Conservation (phyloP, 2,113 vertebrate species). For the Boleophthalmus pectinirostris region DNA sequence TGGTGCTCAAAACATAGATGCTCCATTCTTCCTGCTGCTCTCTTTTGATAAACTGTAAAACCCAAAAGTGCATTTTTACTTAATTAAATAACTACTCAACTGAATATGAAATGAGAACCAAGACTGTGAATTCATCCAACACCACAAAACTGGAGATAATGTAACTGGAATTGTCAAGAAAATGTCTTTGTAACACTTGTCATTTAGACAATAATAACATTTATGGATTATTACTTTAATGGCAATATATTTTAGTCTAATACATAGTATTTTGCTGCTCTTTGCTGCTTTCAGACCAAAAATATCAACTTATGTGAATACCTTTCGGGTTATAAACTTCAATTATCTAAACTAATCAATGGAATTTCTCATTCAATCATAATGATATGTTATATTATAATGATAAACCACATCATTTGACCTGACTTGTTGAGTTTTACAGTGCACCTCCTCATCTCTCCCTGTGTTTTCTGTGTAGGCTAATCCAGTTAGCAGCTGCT, state of each 20-base stretch:
- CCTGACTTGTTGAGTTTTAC: not conserved
- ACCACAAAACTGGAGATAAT: not conserved
- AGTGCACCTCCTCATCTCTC: not conserved
- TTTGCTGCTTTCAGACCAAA: not conserved
- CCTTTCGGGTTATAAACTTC: not conserved
- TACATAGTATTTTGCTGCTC: too few species aligned
- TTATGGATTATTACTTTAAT: too few species aligned
- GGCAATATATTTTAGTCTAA: too few species aligned
- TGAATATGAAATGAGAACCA: not conserved
- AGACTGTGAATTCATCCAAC: not conserved
- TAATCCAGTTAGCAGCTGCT: slow-evolving; percentile 80
- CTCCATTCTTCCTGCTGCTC: slow-evolving; percentile 14
- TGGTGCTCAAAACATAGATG: slow-evolving; percentile 35
- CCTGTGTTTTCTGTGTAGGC: slow-evolving; percentile 49
- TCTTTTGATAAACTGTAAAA: not conserved
- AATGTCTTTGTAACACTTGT: not conserved
- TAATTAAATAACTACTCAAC: not conserved
- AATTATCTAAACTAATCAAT: not conserved
- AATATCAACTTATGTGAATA: not conserved
- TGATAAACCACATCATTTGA: not conserved
- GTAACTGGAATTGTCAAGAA: not conserved
- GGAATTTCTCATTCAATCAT: too few species aligned
- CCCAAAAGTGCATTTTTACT: not conserved
- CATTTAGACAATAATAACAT: not conserved
- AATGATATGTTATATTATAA: too few species aligned